phyloP scores from a whole-genome alignment of 2,113 vertebrate species.

The Psittacula cyanocephala region DNA sequence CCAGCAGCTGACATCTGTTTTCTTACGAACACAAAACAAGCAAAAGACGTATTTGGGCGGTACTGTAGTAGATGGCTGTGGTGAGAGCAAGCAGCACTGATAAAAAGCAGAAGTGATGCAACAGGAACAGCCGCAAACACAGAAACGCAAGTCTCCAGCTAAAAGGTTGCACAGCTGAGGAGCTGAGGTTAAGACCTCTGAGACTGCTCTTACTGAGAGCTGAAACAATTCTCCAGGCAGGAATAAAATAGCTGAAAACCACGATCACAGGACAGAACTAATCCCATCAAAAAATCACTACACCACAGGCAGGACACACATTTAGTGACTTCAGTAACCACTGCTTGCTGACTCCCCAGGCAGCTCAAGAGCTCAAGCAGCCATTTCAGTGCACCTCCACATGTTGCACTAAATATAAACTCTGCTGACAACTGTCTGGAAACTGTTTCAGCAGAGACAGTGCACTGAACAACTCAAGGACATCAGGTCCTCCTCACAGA shows the following conservation, averaged over 20 bases:
- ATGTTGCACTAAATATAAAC: neutral
- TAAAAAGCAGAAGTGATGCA: constrained; percentile 35
- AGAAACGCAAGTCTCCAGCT: neutral
- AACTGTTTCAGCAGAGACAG: neutral
- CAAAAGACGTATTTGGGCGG: rapidly evolving
- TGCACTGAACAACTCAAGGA: neutral
- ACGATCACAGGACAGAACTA: neutral
- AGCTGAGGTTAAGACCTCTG: neutral
- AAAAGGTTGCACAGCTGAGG: neutral
- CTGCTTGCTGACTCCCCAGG: neutral
- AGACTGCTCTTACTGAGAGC: neutral
- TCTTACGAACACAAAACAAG: neutral
- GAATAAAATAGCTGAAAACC: neutral
- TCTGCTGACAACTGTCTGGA: neutral
- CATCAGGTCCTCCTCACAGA: neutral
- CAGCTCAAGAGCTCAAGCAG: neutral
- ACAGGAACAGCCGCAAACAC: neutral
- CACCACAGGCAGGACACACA: neutral
- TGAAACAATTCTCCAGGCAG: neutral
- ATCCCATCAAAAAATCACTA: neutral
- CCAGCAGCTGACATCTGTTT: neutral
- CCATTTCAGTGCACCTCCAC: constrained; percentile 2
- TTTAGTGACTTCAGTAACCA: neutral
- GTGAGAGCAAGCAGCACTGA: neutral
- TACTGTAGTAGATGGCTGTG: neutral